Percentiles rank a stretch among this genome's conserved stretches.
Conservation (phyloP, 2,797 vertebrate species). For the Denticeps clupeoides region DNA sequence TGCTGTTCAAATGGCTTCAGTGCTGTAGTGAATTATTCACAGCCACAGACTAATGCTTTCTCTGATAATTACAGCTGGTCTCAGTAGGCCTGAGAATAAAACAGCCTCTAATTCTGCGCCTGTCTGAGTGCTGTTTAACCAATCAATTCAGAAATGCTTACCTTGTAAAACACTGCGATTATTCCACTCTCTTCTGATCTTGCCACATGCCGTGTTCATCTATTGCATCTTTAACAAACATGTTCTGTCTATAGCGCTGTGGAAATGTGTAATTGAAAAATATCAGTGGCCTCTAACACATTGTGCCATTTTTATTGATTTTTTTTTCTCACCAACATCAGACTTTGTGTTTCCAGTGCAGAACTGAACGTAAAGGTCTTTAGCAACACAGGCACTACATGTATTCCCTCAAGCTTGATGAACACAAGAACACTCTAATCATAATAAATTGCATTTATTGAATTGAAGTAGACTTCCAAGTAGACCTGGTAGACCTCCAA, state of each 20-base stretch:
- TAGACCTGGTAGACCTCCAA: too few relatives aligned
- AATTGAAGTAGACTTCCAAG: too few relatives aligned
- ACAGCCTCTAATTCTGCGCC: constrained; percentile 51
- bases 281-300: constrained; percentile 63
- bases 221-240: constrained; percentile 68
- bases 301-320: constrained; percentile 63
- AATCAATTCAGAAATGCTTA: constrained; percentile 79
- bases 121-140: constrained; percentile 65
- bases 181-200: constrained; percentile 45
- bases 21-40: constrained; percentile 61
- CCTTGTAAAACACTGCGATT: constrained; percentile 64
- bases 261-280: constrained; percentile 76
- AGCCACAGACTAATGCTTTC: constrained; percentile 28
- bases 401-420: too few relatives aligned
- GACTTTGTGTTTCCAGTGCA: not conserved
- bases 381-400: too few relatives aligned
- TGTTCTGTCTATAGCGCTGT: constrained; percentile 60
- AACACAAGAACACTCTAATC: too few relatives aligned
- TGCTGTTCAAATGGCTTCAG: constrained; percentile 50
- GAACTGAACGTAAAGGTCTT: too few relatives aligned
- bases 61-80: constrained; percentile 57
- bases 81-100: constrained; percentile 22
- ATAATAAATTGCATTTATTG: too few relatives aligned
- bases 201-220: constrained; percentile 60
- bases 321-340: constrained; percentile 10